Evolutionary conservation across 2,888 invertebrate species (phyloP).

Genomic region (Sesia bembeciformis): DNA sequence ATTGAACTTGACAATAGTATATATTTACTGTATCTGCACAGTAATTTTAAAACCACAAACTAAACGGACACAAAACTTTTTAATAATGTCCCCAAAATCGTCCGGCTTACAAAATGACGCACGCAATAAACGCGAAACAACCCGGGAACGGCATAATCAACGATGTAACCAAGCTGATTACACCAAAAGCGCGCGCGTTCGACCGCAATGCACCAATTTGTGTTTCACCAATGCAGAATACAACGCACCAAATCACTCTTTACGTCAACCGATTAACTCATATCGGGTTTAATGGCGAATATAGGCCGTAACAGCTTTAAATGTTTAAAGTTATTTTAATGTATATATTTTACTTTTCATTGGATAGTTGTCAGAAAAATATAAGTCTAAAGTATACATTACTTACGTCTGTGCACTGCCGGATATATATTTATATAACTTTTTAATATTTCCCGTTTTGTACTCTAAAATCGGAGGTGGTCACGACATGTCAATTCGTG

Average conservation of each 20-base stretch:
- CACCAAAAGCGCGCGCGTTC: slow-evolving; percentile 18
- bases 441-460: no score
- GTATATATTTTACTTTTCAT: no score
- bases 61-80: background rate
- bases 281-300: no score
- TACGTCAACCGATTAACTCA: slow-evolving; percentile 1
- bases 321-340: no score
- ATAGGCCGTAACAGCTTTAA: no score
- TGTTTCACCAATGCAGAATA: slow-evolving; percentile 10
- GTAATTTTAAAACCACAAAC: background rate
- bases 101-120: background rate
- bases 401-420: no score
- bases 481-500: no score
- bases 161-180: slow-evolving; percentile 26
- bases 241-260: slow-evolving; percentile 6
- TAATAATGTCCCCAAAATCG: background rate
- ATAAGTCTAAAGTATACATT: no score
- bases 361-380: no score
- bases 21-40: background rate
- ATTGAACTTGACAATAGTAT: background rate
- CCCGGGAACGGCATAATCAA: slow-evolving; percentile 16
- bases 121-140: background rate
- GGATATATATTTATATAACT: no score
- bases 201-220: slow-evolving; percentile 25
- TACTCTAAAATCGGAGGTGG: no score